A percentile compares a stretch with the other conserved stretches of the same genome.
Conservation (phyloP, 1,140 invertebrate genomes). For the Heliconius hermathena region DNA sequence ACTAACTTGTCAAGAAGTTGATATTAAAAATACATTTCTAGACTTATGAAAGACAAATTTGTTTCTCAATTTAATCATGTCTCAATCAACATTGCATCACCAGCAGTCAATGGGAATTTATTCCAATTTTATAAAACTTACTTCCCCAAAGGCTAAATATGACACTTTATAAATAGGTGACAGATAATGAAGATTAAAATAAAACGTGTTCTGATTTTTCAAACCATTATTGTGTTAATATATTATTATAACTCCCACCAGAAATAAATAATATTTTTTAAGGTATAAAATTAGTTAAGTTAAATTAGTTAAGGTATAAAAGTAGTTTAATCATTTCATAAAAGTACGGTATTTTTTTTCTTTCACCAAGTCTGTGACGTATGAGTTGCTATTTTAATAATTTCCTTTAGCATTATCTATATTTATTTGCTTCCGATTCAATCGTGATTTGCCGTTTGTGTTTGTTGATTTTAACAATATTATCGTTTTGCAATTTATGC, state of each 20-base stretch:
- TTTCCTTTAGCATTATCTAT: background rate
- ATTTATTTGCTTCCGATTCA: background rate
- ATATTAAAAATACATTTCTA: constrained; percentile 51
- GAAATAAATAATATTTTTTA: too few species aligned
- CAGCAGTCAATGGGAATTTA: constrained; percentile 23
- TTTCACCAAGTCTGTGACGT: too few species aligned
- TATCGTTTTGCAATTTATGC: background rate
- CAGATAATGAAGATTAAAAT: background rate
- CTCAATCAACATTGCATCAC: constrained; percentile 45
- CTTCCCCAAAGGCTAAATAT: constrained; percentile 12
- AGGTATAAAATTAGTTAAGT: too few species aligned
- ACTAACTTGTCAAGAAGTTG: constrained; percentile 66
- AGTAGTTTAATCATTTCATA: too few species aligned
- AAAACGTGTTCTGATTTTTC: background rate
- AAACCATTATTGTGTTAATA: background rate
- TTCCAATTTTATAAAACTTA: constrained; percentile 10
- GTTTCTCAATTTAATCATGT: constrained; percentile 55
- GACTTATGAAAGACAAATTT: constrained; percentile 43
- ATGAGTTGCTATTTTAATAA: background rate
- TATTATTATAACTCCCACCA: too few species aligned
- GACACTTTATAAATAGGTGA: background rate
- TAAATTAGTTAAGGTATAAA: too few species aligned
- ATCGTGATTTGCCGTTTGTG: constrained; percentile 3
- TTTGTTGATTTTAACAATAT: background rate
- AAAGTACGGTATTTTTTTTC: too few species aligned